Percentiles rank a stretch among this genome's conserved stretches.
Evolutionary conservation across 2,113 vertebrate species (phyloP).

Genomic region (Ptilorrhoa leucosticta): DNA sequence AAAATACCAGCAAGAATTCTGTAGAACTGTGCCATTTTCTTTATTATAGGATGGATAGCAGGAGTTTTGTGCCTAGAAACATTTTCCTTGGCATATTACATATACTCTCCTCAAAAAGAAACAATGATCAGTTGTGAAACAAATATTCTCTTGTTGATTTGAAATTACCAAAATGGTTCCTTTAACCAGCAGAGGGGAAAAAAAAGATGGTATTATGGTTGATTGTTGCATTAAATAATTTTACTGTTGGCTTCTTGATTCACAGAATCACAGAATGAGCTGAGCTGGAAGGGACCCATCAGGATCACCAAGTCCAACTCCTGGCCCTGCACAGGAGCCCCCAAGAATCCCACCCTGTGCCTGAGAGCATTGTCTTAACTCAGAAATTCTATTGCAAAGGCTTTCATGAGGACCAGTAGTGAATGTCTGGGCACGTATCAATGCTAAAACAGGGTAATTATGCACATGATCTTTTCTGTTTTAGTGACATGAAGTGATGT

Average conservation of each 20-base stretch:
- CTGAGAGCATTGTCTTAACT: rapidly evolving
- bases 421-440: neutral
- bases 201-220: neutral
- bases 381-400: neutral
- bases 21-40: neutral
- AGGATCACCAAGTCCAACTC: neutral
- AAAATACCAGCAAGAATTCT: neutral
- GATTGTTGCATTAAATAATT: neutral
- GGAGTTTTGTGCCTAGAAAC: neutral
- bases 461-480: rapidly evolving
- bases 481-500: neutral
- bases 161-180: neutral
- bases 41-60: neutral
- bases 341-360: neutral
- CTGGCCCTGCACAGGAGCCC: neutral
- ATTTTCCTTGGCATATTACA: neutral
- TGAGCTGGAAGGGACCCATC: neutral
- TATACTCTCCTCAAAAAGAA: neutral
- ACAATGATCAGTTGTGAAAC: neutral
- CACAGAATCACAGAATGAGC: neutral
- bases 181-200: neutral
- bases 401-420: neutral
- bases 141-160: neutral
- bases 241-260: neutral
- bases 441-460: neutral